A percentile compares a stretch with the other conserved stretches of the same genome.
phyloP scores from a whole-genome alignment of 2,888 invertebrate species.

The Callyntrura sp. region DNA sequence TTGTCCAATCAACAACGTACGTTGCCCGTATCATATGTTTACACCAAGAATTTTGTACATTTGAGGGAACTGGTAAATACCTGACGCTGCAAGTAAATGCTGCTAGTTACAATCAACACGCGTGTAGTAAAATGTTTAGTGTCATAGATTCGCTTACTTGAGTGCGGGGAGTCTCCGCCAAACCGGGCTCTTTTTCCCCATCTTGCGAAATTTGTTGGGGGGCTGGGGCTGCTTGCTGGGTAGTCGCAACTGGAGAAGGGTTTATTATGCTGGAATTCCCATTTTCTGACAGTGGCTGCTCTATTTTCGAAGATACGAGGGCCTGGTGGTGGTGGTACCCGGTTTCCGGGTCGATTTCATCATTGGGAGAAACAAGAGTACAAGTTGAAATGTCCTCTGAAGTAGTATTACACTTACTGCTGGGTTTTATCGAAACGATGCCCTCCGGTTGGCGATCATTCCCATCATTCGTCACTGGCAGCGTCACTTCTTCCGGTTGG shows the following conservation, averaged over 20 bases:
- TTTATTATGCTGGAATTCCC: too few species aligned
- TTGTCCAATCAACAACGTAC: too few species aligned
- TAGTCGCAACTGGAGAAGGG: too few species aligned
- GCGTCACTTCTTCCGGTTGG: background rate
- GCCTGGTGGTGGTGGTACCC: background rate
- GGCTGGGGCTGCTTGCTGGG: background rate
- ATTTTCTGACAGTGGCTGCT: background rate
- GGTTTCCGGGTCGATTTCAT: background rate
- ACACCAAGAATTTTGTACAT: too few species aligned
- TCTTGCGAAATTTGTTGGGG: background rate
- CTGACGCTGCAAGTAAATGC: too few species aligned
- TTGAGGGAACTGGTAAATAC: too few species aligned
- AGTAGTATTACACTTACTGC: conserved; percentile 7
- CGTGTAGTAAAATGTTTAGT: too few species aligned
- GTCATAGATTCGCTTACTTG: background rate
- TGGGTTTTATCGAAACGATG: background rate
- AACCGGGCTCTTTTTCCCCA: background rate
- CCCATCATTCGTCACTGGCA: background rate
- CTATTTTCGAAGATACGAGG: background rate
- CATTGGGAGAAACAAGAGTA: background rate
- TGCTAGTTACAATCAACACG: too few species aligned
- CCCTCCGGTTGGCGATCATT: background rate
- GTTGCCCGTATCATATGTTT: too few species aligned
- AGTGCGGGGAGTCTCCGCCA: conserved; percentile 5
- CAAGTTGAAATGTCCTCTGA: conserved; percentile 27